Evolutionary conservation across 2,113 vertebrate species (phyloP), one percentile per base, ranked within the genome.

Genomic region (Capreolus pygargus): DNA sequence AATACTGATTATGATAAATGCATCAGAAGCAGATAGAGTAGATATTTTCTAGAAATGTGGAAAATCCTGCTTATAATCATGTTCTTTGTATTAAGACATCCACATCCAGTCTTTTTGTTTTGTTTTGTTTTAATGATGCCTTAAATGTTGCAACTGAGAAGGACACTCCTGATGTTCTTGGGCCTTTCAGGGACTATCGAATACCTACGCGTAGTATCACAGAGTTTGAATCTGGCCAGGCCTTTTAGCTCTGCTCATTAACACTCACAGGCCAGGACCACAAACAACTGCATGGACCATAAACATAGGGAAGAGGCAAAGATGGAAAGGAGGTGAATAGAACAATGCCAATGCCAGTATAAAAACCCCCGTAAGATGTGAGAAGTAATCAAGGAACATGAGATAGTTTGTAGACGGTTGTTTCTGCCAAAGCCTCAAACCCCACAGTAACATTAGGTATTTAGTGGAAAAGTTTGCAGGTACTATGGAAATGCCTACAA

Each of bases 1-100:
- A 98, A 98, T 98, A 98, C 96, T 98, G 91, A 98, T 98, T 98
- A 97, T 97, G 87, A 92, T 93, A 94, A 92, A 58, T 95, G 91
- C 91, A 98, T 97, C 89, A 89, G 96, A 98, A 98, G 86, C 97
- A 96, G 98, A 27, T 87, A 97, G 97, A 98, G 97, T 87, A 97
- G 86, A 98, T 98, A 98, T 98, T 98, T 52, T 87, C 27, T 78
- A 97, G 25, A 94, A 94, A 89, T 89, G 86, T 93, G 30, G 64
- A 89, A 95, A 94, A 39, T 60, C 64, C 19, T 86, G 16, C n/a
- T 94, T 98, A 98, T 61, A 95, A 55, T 50, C 45, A 64, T 36
- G 89, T 98, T 98, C 95, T 98, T 98, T 98, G 79, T 97, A 96
- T 97, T 98, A 97, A 98, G 95, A 98, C 96, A 94, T 95, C 97